A percentile compares a stretch with the other conserved stretches of the same genome.
Evolutionary conservation across 2,888 invertebrate species (phyloP).

Genomic region (Epistrophe grossulariae): DNA sequence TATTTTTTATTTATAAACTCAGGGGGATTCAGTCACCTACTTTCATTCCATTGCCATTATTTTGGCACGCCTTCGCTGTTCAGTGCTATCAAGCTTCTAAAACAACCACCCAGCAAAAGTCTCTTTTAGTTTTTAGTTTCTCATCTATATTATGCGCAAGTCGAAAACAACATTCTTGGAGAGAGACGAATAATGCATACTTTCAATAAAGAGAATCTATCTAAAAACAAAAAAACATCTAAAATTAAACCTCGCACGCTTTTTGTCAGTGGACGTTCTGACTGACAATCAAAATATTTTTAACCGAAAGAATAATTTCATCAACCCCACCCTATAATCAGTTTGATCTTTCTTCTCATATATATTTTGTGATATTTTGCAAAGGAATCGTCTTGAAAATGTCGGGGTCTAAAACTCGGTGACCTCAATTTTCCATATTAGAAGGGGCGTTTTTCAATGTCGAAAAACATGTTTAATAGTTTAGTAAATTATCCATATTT

Average conservation of each 20-base stretch:
- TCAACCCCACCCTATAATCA: conserved; percentile 35
- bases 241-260: conserved; percentile 65
- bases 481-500: background rate
- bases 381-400: background rate
- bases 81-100: conserved; percentile 26
- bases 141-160: conserved; percentile 30
- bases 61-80: conserved; percentile 48
- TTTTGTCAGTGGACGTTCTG: conserved; percentile 20
- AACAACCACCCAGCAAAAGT: conserved; percentile 56
- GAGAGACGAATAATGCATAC: conserved; percentile 33
- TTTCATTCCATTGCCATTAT: conserved; percentile 60
- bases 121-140: conserved; percentile 43
- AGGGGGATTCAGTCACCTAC: conserved; percentile 59
- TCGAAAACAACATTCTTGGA: conserved; percentile 27
- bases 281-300: conserved; percentile 29
- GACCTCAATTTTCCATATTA: conserved; percentile 18
- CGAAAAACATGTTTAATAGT: background rate
- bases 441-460: conserved; percentile 14
- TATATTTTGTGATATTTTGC: background rate
- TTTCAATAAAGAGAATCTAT: conserved; percentile 44
- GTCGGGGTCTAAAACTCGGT: background rate
- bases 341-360: background rate
- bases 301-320: background rate
- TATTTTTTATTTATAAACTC: conserved; percentile 46
- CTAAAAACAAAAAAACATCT: conserved; percentile 51